Evolutionary conservation across 1,140 invertebrate species (phyloP), one percentile per base, ranked within the genome.

Genomic region (Aphaenogaster floridana): DNA sequence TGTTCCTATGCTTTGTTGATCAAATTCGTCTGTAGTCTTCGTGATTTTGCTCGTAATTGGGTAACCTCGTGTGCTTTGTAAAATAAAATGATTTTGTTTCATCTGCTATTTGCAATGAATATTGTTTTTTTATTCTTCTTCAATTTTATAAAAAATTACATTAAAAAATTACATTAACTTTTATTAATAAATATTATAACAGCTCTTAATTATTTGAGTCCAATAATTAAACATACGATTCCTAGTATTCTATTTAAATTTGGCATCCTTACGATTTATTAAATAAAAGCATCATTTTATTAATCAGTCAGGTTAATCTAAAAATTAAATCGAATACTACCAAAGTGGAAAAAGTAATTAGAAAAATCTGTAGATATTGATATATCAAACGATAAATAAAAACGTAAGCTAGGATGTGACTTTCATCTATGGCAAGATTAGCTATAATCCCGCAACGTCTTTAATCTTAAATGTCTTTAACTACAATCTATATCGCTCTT

Each of bases 1-100:
- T 50, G 57, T 84, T 76, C 17, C 17, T 59, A 45, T 50, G 45
- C 54, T 39, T 50, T 45, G 54, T 71, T 39, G 50, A 81, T 81
- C 52, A 59, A 57, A 71, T 48, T 21, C 13, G 3, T 28, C 21
- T 39, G 3, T 34, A 61, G 17, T 39, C 13, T 66, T 69, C 63
- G 63, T 21, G 28, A n/a, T 61, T 61, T 71, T 39, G 15, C 15
- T 52, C 64, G 21, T 21, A 71, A 71, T 36, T 54, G 50, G 8
- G 13, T 57, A 48, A 81, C 21, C 57, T 42, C 6, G 15, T 45
- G 0, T 28, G 61, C 21, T n/a, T 28, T 42, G 36, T 3, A 0
- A 34, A 15, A 42, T 59, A n/a, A 42, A 71, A 42, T 28, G 28
- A 54, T 13, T 28, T 42, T 6, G 2, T 39, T 57, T 39, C 0